A percentile compares a stretch with the other conserved stretches of the same genome.
These are phyloP conservation scores for Lynx canadensis DNA, from an alignment of 2,113 vertebrate species.

Conservation along the genomic window DNA sequence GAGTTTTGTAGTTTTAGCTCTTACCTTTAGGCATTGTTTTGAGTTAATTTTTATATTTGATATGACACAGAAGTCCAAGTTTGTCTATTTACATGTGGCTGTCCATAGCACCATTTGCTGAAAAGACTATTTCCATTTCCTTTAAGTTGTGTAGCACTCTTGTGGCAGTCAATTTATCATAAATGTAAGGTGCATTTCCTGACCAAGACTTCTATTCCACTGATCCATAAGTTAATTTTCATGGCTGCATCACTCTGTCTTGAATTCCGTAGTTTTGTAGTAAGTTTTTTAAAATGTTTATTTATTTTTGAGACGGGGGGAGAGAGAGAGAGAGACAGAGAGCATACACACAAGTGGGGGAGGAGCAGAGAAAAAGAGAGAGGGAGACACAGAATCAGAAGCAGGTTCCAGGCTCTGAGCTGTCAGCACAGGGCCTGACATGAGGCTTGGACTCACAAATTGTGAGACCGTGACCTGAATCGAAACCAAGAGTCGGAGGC, in stretches of 20 bases:
- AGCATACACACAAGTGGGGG: no score
- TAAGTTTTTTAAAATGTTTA: not conserved
- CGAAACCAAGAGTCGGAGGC: no score
- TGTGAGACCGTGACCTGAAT: no score
- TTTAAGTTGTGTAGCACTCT: not conserved
- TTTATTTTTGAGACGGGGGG: no score
- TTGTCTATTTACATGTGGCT: not conserved
- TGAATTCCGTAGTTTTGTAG: not conserved
- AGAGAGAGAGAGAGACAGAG: no score
- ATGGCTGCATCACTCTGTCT: not conserved
- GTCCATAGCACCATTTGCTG: not conserved
- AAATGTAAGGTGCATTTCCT: not conserved
- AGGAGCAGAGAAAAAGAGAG: no score
- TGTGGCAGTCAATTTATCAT: not conserved
- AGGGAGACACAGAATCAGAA: no score
- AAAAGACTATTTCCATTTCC: not conserved
- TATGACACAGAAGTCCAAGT: not conserved
- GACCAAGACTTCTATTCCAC: not conserved
- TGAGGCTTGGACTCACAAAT: no score
- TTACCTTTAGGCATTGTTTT: not conserved
- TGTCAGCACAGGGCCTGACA: no score
- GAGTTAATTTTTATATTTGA: not conserved
- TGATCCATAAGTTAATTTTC: not conserved
- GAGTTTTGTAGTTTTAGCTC: not conserved
- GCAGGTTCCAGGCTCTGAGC: no score